Evolutionary conservation across 2,113 vertebrate genomes (phyloP), one percentile per base, ranked within the genome.

Genomic region (Coptodon bakossiorum): DNA sequence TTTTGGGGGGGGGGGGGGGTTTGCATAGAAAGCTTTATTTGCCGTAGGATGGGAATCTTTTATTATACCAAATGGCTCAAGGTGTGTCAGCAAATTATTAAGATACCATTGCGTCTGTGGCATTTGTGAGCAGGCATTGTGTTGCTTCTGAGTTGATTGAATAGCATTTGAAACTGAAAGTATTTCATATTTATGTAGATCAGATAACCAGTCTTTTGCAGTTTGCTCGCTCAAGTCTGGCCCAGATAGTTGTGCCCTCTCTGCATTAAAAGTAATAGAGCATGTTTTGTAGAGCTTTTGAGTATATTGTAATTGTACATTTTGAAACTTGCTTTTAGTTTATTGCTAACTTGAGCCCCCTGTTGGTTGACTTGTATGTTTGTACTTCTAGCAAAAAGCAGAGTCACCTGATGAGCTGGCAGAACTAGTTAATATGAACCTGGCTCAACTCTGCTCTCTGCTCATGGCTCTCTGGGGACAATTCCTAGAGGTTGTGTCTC

Each of bases 391-490:
- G 96, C 95, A 98, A 95, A 99, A 97, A 96, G 97, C 97, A 54
- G 98, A 98, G 93, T 98, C 98, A 91, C 98, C 98, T 71, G 99
- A 99, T 89, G 99, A 99, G 95, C 96, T 99, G 94, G 98, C 98
- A 86, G 98, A 99, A 95, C 95, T 98, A 89, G 98, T 99, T 90
- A 99, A 99, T 92, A 99, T 99, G 99, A 99, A 99, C 93, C 97
- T 99, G 91, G 98, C 98, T 34, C 99, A 99, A 94, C 97, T 99
- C 87, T 99, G 99, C 91, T 99, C 99, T 61, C 97, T 99, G 90
- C 96, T 99, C 2, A 99, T 99, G 99, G 98, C 99, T 61, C 96
- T 99, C 48, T 99, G 99, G 99, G 99, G 98, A 17, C 98, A 98
- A 84, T 99, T 99, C 96, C 95, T 99, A 61, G 99, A 99, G 95